These are phyloP conservation scores for Lumbricus terrestris DNA, from an alignment of 2,888 invertebrate genomes.

Conservation along the genomic window DNA sequence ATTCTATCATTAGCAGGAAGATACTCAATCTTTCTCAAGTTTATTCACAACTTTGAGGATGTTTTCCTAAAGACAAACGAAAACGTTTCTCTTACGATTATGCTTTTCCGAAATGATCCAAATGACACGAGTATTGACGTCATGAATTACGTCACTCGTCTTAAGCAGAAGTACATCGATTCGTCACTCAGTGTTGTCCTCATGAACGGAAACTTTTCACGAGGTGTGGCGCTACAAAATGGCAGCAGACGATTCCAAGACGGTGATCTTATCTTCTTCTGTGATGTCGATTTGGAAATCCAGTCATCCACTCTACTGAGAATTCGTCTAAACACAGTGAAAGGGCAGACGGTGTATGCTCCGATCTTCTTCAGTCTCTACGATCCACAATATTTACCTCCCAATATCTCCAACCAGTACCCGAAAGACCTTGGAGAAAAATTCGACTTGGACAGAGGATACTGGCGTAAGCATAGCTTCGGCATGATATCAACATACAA, in stretches of 20 bases:
- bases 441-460: constrained; percentile 65
- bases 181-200: constrained; percentile 47
- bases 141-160: constrained; percentile 42
- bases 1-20: constrained; percentile 85
- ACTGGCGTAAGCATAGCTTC: constrained; percentile 93
- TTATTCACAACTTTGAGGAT: constrained; percentile 79
- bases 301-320: constrained; percentile 72
- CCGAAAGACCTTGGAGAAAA: too few species aligned
- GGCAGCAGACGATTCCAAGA: constrained; percentile 59
- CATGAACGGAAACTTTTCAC: constrained; percentile 50
- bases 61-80: constrained; percentile 70
- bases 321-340: constrained; percentile 61
- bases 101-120: constrained; percentile 68
- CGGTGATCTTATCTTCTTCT: constrained; percentile 79
- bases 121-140: constrained; percentile 37
- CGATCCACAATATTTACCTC: constrained; percentile 63
- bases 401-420: too few species aligned
- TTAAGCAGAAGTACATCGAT: constrained; percentile 47
- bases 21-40: constrained; percentile 76
- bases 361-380: constrained; percentile 96
- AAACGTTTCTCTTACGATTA: constrained; percentile 69
- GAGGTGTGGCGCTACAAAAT: constrained; percentile 51
- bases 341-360: constrained; percentile 72
- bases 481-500: constrained; percentile 90
- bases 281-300: constrained; percentile 94